Evolutionary conservation across 1,140 invertebrate genomes (phyloP), one percentile per base, ranked within the genome.

Genomic region (Maconellicoccus hirsutus): DNA sequence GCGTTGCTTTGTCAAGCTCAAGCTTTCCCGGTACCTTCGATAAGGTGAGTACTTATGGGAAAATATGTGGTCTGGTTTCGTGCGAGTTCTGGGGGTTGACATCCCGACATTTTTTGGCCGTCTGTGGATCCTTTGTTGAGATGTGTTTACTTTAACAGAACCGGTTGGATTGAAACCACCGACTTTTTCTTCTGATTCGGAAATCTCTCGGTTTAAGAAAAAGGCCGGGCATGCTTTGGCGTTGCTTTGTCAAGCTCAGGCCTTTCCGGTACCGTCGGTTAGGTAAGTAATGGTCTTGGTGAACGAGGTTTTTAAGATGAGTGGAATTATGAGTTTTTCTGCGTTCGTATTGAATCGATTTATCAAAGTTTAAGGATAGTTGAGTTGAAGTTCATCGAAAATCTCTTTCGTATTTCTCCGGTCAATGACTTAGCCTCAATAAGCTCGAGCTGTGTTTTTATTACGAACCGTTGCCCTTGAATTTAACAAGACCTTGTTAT

Each of bases 101-200:
- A 16, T 52, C n/a, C 42, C 42, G n/a, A 52, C 16, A 52, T 52
- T 16, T n/a, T n/a, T 52, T 19, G 42, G 42, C 29, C 29, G 12
- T 3, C 3, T 33, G 12, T 8, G 42, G 10, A 14, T 6, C n/a
- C 3, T 52, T 52, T 3, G 42, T 52, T 52, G 22, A 26, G 19
- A 42, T 73, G 33, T 14, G 33, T 71, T 4, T 52, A 52, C 2
- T 52, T 52, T 52, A 52, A 38, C 72, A 87, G 88, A 90, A 79
- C 88, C 88, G 8, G 83, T 90, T 73, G 85, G 86, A 73, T 85
- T 86, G 73, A 87, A 87, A 81, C 83, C 86, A 59, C 87, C 87
- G n/a, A 83, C 86, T 71, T 85, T 89, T 75, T 79, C 84, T 42
- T 85, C 84, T 71, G 83, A 86, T 74, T 38, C 69, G 14, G 73